These are phyloP conservation scores for Oriolus oriolus DNA, from an alignment of 2,113 vertebrate genomes.

Conservation along the genomic window DNA sequence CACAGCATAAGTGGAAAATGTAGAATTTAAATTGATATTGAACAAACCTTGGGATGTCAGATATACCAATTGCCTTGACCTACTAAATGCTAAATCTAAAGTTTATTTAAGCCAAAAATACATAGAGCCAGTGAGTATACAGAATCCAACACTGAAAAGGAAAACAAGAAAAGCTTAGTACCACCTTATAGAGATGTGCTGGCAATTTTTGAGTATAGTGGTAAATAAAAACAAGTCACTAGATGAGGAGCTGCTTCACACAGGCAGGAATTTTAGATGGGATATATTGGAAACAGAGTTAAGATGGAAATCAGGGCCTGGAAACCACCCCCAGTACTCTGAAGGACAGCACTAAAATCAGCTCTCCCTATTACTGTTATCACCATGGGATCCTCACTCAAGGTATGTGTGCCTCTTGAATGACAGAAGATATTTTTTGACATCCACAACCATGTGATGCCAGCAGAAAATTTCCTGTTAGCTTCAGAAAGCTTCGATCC, in stretches of 20 bases:
- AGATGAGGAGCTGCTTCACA: not conserved
- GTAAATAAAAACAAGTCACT: not conserved
- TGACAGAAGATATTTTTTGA: not conserved
- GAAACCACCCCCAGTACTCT: not conserved
- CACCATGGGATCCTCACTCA: not conserved
- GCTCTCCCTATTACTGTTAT: not conserved
- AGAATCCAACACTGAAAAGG: not conserved
- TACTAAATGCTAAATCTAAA: not conserved
- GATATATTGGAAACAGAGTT: not conserved
- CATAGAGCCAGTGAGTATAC: not conserved
- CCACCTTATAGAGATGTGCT: not conserved
- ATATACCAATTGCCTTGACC: not conserved
- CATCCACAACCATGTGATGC: rapidly evolving
- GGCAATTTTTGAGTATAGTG: not conserved
- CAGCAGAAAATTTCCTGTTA: not conserved
- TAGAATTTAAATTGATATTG: not conserved
- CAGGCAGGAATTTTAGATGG: not conserved
- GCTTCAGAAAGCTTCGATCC: not conserved
- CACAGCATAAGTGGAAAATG: not conserved
- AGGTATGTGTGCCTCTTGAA: not conserved
- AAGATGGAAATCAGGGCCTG: not conserved
- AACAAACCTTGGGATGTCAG: not conserved
- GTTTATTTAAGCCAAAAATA: not conserved
- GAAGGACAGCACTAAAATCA: not conserved
- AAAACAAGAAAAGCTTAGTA: not conserved